Evolutionary conservation across 2,113 vertebrate genomes (phyloP).

Genomic region (Cromileptes altivelis): DNA sequence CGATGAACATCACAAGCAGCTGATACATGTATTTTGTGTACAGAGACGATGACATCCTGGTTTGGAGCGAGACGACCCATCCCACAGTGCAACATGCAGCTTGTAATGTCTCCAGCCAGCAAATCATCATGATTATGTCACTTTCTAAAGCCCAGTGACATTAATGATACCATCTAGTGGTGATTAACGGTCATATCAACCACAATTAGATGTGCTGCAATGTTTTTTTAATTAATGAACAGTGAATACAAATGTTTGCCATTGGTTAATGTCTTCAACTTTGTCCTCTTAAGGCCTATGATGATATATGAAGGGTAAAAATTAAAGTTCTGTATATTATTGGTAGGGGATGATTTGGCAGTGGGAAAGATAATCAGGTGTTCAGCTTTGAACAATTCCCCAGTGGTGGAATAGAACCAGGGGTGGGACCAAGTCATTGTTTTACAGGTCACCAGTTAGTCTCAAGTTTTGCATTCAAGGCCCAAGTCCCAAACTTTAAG

Average conservation of each 20-base stretch:
- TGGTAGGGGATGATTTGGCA: background rate
- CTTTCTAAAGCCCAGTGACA: constrained; percentile 8
- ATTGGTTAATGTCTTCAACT: background rate
- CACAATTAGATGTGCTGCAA: background rate
- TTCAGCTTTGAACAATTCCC: background rate
- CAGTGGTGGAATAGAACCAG: too few relatives aligned
- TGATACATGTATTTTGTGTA: background rate
- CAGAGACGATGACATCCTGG: background rate
- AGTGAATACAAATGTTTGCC: background rate
- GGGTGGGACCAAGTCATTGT: background rate
- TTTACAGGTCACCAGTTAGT: too few relatives aligned
- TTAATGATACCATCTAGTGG: constrained; percentile 74
- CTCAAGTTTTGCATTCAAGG: too few relatives aligned
- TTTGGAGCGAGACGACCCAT: background rate
- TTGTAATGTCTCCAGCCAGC: background rate
- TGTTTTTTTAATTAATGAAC: background rate
- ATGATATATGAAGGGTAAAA: background rate
- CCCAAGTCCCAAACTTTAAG: too few relatives aligned
- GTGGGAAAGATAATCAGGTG: background rate
- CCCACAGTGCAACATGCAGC: background rate
- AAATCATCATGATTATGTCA: constrained; percentile 9
- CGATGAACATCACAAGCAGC: background rate
- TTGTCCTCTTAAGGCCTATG: background rate
- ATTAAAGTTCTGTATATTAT: background rate
- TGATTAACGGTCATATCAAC: constrained; percentile 36